Evolutionary conservation across 2,113 vertebrate genomes (phyloP), one percentile per base, ranked within the genome.

Genomic region (Buteo buteo): DNA sequence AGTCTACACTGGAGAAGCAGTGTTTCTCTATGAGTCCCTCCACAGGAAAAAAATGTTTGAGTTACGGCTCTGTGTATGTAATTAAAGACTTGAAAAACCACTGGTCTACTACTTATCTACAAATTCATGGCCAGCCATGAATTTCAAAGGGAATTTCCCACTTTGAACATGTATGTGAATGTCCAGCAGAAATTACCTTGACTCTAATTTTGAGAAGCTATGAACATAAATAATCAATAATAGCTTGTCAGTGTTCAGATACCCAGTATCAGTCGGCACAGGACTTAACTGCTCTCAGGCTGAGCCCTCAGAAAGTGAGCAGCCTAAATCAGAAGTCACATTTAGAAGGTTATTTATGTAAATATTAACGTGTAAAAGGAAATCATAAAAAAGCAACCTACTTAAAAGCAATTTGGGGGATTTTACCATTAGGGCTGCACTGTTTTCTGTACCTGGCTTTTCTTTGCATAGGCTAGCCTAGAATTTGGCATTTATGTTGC

Each of bases 181-280:
- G 13, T 74, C 65, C 74, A 45, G 69, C 22, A 91, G 59, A 89
- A 81, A 88, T 58, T 7, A 52, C 36, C 40, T 69, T 3, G 5
- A 49, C 28, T 78, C 26, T 88, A 12, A 22, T 58, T 93, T 84
- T 64, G 81, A 82, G 77, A 62, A 76, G 22, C 25, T 21, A 2
- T 8, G 21, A 24, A 47, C 38, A 64, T 38, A 59, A 83, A 66
- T 70, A 59, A 69, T 78, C 28, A 38, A 1, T 55, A 65, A 15
- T 4, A 61, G 14, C 38, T 47, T 2, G 0, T 19, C 0, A 0
- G 11, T 42, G 16, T 57, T 76, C 31, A 3, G 4, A 34, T 36
- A 19, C 24, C 7, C 19, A 8, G 18, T 34, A 29, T 58, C 19
- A 52, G 3, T 1, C 62, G 86, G 49, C 58, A 16, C 1, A 8